Evolutionary conservation across 2,888 invertebrate genomes (phyloP), one percentile per base, ranked within the genome.

Genomic region (Endotricha flammealis): DNA sequence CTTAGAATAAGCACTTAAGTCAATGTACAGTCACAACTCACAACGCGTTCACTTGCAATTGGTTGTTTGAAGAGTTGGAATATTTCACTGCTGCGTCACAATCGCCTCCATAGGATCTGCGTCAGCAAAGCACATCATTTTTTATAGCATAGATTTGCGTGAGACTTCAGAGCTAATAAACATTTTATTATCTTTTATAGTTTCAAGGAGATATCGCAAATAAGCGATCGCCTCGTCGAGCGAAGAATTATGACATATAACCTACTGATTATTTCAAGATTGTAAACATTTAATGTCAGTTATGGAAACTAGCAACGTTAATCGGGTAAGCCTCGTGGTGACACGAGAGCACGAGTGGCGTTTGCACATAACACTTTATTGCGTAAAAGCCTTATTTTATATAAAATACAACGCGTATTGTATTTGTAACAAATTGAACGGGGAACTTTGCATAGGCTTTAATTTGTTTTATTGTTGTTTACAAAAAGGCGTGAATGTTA

Each of bases 201-300:
- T 83, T 77, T 82, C 76, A 77, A 81, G 83, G 78, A 76, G 76
- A 78, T 64, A 64, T 74, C 72, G 70, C 74, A 62, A 63, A 71
- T 68, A 71, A 61, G 68, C 70, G 64, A 67, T 64, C 72, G 55
- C 54, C 59, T 65, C 71, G 47, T 56, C 78, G 72, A 55, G 53
- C 44, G 74, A 73, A 74, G 72, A 72, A 76, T 66, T 75, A 79
- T 82, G 78, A 69, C 60, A 77, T 76, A 78, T 57, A 66, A 60
- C 60, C 52, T 57, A 58, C 48, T 66, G 62, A 61, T 53, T 56
- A 53, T 64, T 67, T 56, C 65, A 68, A 67, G 66, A 69, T 57
- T 54, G 46, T 60, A 57, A 59, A 56, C 55, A 52, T 66, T 64
- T 55, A 57, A 57, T 61, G 49, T 50, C 60, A 73, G 44, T n/a